phyloP scores from a whole-genome alignment of 2,113 vertebrate genomes.

The Scytalopus superciliaris region DNA sequence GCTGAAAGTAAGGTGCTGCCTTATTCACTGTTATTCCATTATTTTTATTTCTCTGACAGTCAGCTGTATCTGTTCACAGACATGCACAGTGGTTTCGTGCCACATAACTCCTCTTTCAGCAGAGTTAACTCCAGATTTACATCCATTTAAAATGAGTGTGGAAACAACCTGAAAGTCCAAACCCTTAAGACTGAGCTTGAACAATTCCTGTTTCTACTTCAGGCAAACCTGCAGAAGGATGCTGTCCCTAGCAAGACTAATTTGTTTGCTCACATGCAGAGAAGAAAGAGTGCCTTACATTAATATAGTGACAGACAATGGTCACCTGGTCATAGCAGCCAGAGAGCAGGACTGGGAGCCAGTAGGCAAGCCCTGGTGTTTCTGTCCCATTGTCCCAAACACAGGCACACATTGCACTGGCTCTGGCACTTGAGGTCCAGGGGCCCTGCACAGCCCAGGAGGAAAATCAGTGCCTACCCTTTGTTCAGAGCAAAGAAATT shows the following conservation, averaged over 20 bases:
- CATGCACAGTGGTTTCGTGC: neutral
- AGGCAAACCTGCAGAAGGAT: neutral
- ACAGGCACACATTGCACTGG: accelerated
- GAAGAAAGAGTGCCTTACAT: neutral
- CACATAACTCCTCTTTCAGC: neutral
- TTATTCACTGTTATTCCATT: neutral
- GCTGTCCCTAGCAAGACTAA: neutral
- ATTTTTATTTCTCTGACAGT: neutral
- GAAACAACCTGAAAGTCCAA: neutral
- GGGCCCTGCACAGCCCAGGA: neutral
- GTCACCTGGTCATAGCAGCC: neutral
- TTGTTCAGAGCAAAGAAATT: neutral
- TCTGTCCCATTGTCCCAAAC: neutral
- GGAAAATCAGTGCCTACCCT: accelerated
- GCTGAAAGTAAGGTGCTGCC: neutral
- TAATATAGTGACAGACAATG: neutral
- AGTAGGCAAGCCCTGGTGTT: neutral
- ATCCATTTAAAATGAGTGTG: neutral
- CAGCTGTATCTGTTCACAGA: neutral
- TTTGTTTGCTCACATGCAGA: neutral
- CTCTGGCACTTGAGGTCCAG: neutral
- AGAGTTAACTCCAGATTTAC: neutral
- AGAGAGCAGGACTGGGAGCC: neutral
- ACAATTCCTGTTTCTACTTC: neutral
- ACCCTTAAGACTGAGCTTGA: neutral